Evolutionary conservation across 2,888 invertebrate species (phyloP), one percentile per base, ranked within the genome.

Genomic region (Ernsta delagoae): DNA sequence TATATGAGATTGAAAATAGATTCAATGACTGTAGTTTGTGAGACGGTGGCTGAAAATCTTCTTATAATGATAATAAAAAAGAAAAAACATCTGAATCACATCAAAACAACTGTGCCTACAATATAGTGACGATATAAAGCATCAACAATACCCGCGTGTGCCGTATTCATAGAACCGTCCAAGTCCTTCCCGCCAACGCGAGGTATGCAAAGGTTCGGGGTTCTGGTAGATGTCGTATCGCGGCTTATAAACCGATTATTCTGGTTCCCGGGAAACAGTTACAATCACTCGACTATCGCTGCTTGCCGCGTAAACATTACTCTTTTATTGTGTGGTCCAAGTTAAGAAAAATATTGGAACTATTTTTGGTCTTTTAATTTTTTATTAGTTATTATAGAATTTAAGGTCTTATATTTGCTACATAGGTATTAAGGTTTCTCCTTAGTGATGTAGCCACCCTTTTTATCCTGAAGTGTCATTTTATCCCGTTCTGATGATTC

Each of bases 231-330:
- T 84, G 82, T 91, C 90, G 80, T 79, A 82, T 90, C 87, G 81
- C 92, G 87, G 90, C 81, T 84, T 81, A 80, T 84, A 81, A 82
- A 79, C 75, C 80, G 84, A 88, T 86, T 84, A 88, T 88, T 89
- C 83, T 82, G 73, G 79, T 81, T 82, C 82, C 78, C 73, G 73
- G 85, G 86, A 86, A 89, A 88, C 85, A 84, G 91, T 90, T 90
- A 90, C 90, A 90, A 86, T 89, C 82, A 84, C 83, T 79, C 78
- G 82, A 80, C 84, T 85, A 86, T 86, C 87, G 87, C 77, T 81
- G 76, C 78, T 73, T 75, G 75, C 77, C 79, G 70, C 72, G 77
- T 88, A 89, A 90, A 90, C 89, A 90, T 76, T 77, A 78, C 77
- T 78, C 78, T 80, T 82, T 80, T 83, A 77, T 73, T 73, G 83